phyloP scores from a whole-genome alignment of 2,888 invertebrate species.

The Hermodice carunculata region DNA sequence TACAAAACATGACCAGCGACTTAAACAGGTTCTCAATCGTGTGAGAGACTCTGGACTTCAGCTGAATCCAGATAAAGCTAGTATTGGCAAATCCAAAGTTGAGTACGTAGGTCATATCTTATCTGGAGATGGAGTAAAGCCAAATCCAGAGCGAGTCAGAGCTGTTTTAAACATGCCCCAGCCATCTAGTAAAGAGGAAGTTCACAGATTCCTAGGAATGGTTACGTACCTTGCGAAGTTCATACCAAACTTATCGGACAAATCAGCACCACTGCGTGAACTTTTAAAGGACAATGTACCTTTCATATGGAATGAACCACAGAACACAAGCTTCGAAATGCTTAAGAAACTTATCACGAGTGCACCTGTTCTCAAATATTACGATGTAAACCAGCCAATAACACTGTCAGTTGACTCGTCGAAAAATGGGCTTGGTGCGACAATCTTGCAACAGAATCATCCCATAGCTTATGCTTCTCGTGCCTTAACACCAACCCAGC shows the following conservation, averaged over 20 bases:
- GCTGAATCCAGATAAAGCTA: slow-evolving; percentile 6
- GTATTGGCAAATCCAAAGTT: slow-evolving; percentile 12
- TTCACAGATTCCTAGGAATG: slow-evolving; percentile 39
- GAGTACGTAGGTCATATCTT: slow-evolving; percentile 35
- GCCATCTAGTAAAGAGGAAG: slow-evolving; percentile 24
- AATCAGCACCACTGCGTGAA: slow-evolving; percentile 26
- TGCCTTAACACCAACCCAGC: slow-evolving; percentile 11
- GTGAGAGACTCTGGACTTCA: neutral
- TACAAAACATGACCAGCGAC: slow-evolving; percentile 5
- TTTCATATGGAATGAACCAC: slow-evolving; percentile 34
- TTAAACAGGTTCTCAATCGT: slow-evolving; percentile 1
- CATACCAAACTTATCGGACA: slow-evolving; percentile 28
- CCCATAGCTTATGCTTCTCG: slow-evolving; percentile 21
- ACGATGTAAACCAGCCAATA: neutral
- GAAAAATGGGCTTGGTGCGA: slow-evolving; percentile 1
- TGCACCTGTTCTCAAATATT: slow-evolving; percentile 6
- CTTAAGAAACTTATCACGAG: slow-evolving; percentile 20
- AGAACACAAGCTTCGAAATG: slow-evolving; percentile 39
- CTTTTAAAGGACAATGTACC: slow-evolving; percentile 35
- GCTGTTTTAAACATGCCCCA: slow-evolving; percentile 33
- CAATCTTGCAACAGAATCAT: neutral
- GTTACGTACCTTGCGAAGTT: slow-evolving; percentile 26
- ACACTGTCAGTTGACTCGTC: slow-evolving; percentile 12
- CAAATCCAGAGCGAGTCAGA: slow-evolving; percentile 34
- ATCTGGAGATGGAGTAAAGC: slow-evolving; percentile 26